Evolutionary conservation across 1,140 invertebrate species (phyloP), one percentile per base, ranked within the genome.

Genomic region (Lanistes nyassanus): DNA sequence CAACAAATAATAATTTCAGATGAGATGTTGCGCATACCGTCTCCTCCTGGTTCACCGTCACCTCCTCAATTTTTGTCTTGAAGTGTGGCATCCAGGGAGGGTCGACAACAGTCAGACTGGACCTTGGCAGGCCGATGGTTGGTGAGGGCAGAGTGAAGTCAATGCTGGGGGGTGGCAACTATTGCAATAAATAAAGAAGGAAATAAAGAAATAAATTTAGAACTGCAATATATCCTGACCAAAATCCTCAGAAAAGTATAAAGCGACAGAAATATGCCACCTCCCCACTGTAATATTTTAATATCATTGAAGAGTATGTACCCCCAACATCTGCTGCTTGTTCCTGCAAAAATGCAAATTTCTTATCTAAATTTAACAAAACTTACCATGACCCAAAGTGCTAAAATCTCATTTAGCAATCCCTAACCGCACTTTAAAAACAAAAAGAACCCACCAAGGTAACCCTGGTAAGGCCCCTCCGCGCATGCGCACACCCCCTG

Each of bases 141-240:
- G 98, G 98, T 0, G 98, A 99, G 0, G 98, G 98, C 26, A 99
- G 89, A 1, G 98, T 99, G 85, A 99, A 99, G 85, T 99, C 98
- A 79, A 99, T 99, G 31, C 96, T 96, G 0, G 98, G 98, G 0
- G 98, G 98, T 7, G 98, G 97, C 0, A 99, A 94, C 85, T 89
- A 72, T 16, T 31, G 36, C 23, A 34, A 34, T 34, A 29, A 47
- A 42, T 47, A 60, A 37, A 68, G 3, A 75, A 47, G 34, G 0
- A 56, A 67, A 71, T 29, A 6, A 56, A 29, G 6, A 26, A 42
- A 16, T 51, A 31, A 29, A 34, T 1, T 2, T 9, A 26, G 56
- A 7, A 60, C 7, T 26, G 7, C 39, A 36, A 66, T 36, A 66
- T 39, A 7, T 6, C 3, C 64, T 42, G 36, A 39, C 34, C 39